phyloP scores from a whole-genome alignment of 2,113 vertebrate species.

The Sebastes schlegelii region DNA sequence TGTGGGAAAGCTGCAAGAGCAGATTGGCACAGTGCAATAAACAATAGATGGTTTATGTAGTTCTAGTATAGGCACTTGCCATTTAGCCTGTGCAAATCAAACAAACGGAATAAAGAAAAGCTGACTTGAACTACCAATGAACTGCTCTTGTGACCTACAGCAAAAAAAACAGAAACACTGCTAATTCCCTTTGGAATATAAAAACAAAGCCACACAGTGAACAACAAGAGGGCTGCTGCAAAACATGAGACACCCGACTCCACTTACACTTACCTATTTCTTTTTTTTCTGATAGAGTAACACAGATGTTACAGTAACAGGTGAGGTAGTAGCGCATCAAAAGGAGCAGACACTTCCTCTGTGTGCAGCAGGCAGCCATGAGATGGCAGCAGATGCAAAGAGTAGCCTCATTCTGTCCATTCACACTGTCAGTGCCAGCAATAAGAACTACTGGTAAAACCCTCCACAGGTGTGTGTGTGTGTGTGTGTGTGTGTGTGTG shows the following conservation, averaged over 20 bases:
- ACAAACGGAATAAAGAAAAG: neutral
- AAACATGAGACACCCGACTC: neutral
- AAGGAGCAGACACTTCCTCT: neutral
- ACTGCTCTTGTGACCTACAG: neutral
- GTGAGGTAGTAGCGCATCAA: neutral
- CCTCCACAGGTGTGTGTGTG: conserved; percentile 14
- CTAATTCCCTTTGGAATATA: neutral
- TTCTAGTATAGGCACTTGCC: neutral
- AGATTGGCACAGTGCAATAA: neutral
- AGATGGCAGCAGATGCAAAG: conserved; percentile 78
- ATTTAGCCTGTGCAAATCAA: neutral
- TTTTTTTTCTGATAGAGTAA: neutral
- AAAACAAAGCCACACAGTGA: no score
- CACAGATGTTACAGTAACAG: neutral
- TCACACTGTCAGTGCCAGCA: neutral
- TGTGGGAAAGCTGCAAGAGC: neutral
- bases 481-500: no score
- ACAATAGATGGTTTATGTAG: neutral
- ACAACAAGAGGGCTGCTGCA: neutral
- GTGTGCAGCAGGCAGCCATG: conserved; percentile 49
- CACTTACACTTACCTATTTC: no score
- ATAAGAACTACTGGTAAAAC: neutral
- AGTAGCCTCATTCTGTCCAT: conserved; percentile 1
- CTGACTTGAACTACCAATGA: neutral
- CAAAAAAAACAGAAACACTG: neutral